phyloP scores from a whole-genome alignment of 2,113 vertebrate species.

The Calcarius ornatus region DNA sequence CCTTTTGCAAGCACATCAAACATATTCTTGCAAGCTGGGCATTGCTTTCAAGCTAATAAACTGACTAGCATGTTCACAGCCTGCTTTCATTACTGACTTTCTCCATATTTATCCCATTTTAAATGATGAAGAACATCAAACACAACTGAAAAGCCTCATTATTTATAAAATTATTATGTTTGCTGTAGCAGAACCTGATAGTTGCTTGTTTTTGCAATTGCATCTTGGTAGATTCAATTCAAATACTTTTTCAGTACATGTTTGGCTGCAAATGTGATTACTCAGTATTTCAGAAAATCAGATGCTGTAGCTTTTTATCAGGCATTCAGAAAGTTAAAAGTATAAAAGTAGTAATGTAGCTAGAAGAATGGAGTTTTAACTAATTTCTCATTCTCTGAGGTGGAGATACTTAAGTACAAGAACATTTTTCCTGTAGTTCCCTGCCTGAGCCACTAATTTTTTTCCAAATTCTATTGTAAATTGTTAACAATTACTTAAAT shows the following conservation, averaged over 20 bases:
- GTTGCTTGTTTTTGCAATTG: not conserved
- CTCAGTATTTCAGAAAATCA: not conserved
- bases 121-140: not conserved
- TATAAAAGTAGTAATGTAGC: not conserved
- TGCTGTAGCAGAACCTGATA: not conserved
- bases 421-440: not conserved
- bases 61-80: not conserved
- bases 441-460: not conserved
- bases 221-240: not conserved
- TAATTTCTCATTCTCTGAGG: not conserved
- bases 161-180: not conserved
- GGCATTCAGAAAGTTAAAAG: not conserved
- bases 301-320: not conserved
- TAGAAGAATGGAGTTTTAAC: not conserved
- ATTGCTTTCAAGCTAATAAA: not conserved
- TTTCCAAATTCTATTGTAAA: not conserved
- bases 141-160: not conserved
- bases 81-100: not conserved
- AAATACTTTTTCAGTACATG: not conserved
- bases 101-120: not conserved
- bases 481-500: not conserved
- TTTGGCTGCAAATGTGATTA: not conserved
- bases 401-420: not conserved
- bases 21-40: not conserved
- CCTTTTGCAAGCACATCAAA: not conserved